Evolutionary conservation across 37 sponge, comb jelly and placozoan genomes (phyloP), one percentile per base, ranked within the genome.

Genomic region (Hormiphora californensis): DNA sequence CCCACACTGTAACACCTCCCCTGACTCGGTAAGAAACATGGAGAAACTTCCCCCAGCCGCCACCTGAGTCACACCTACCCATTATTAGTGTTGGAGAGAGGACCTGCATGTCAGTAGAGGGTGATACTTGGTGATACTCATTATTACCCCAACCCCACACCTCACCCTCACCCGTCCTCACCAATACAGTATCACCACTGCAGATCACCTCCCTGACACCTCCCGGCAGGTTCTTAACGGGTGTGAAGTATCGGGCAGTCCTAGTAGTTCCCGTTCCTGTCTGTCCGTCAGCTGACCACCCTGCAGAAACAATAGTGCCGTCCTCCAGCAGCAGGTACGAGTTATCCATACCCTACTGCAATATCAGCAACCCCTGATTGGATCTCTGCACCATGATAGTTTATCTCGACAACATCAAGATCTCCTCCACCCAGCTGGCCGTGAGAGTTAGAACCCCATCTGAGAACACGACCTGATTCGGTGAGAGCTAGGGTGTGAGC

Each of bases 361-460:
- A 73, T 17, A 28, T 41, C 8, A 0, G 4, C 0, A 15, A 73
- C 43, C 17, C 23, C 81, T 73, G 81, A 0, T n/a, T n/a, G n/a
- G n/a, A n/a, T n/a, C n/a, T n/a, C n/a, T n/a, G n/a, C n/a, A n/a
- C n/a, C n/a, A n/a, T n/a, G n/a, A n/a, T n/a, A n/a, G n/a, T n/a
- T n/a, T n/a, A n/a, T n/a, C n/a, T n/a, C n/a, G n/a, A n/a, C n/a
- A n/a, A n/a, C n/a, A n/a, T n/a, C n/a, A n/a, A n/a, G n/a, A n/a
- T n/a, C n/a, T n/a, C n/a, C n/a, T n/a, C n/a, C n/a, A n/a, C 81
- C 81, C 9, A 73, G 81, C 46, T 73, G 81, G 2, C 81, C 81
- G 46, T 43, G 12, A 46, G 40, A 43, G 22, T 73, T 73, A 41
- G 46, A 43, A 2, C 81, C 81, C 81, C 81, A 73, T 2, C 81